Conservation (phyloP, 2,888 invertebrate species). For the Hypomecis punctinalis region DNA sequence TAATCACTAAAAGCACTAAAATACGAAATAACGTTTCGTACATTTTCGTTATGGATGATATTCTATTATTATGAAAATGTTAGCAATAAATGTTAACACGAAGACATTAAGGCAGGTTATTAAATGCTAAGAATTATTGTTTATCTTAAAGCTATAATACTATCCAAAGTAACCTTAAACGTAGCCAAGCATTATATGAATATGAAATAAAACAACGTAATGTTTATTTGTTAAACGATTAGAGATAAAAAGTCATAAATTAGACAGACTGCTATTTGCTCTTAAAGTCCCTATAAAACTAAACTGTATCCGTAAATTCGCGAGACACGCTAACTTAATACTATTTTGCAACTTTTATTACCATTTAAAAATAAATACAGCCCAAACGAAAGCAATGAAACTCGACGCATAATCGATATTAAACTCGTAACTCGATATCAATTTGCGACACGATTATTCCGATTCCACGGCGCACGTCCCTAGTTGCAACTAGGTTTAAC, state of each 20-base stretch:
- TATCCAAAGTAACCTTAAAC: neutral
- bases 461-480: constrained; percentile 6
- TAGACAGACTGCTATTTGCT: too few relatives aligned
- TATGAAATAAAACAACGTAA: too few relatives aligned
- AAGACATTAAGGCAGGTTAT: constrained; percentile 34
- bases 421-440: constrained; percentile 18
- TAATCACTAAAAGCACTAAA: neutral
- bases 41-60: constrained; percentile 21
- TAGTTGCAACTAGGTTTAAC: constrained; percentile 8
- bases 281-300: too few relatives aligned
- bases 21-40: constrained; percentile 24
- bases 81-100: constrained; percentile 39
- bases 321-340: too few relatives aligned
- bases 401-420: constrained; percentile 12
- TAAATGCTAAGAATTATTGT: constrained; percentile 28
- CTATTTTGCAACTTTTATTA: neutral
- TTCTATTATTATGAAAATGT: constrained; percentile 33
- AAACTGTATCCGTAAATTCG: too few relatives aligned
- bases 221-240: too few relatives aligned
- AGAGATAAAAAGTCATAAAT: too few relatives aligned
- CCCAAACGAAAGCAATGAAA: constrained; percentile 16
- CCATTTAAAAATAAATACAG: constrained; percentile 2
- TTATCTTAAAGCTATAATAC: constrained; percentile 2
- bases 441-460: constrained; percentile 20
- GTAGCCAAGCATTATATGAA: neutral